A percentile compares a stretch with the other conserved stretches of the same genome.
phyloP scores from a whole-genome alignment of 2,888 invertebrate genomes.

The Epicampocera succincta region DNA sequence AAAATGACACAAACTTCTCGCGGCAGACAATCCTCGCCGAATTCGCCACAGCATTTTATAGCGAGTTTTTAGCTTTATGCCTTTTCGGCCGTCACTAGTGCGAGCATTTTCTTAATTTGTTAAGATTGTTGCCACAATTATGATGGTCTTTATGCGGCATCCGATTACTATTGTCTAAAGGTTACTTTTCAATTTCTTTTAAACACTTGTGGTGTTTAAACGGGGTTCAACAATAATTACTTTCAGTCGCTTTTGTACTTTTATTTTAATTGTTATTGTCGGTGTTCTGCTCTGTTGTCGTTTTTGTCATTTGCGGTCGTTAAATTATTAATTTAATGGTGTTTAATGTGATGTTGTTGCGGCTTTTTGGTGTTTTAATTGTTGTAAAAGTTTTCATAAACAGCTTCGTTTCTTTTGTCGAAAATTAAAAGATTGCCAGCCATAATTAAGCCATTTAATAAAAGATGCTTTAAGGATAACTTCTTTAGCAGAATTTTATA shows the following conservation, averaged over 20 bases:
- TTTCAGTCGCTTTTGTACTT: conserved; percentile 28
- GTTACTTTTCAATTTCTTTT: conserved; percentile 53
- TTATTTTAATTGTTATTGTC: conserved; percentile 35
- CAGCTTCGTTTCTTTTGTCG: conserved; percentile 28
- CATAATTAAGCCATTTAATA: conserved; percentile 18
- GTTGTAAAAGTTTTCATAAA: conserved; percentile 21
- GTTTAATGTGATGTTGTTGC: conserved; percentile 31
- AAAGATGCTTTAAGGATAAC: not conserved
- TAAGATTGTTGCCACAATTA: conserved; percentile 10
- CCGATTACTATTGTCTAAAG: conserved; percentile 2
- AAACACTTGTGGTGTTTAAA: conserved; percentile 27
- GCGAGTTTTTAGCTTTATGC: too few relatives aligned
- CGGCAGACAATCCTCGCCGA: too few relatives aligned
- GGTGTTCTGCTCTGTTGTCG: conserved; percentile 9
- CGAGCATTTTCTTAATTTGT: not conserved
- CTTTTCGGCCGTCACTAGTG: not conserved
- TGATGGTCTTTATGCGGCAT: not conserved
- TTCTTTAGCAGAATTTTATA: too few relatives aligned
- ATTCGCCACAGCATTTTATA: too few relatives aligned
- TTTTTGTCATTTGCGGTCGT: conserved; percentile 24
- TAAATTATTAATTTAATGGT: conserved; percentile 48
- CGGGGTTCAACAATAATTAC: conserved; percentile 46
- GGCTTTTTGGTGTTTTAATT: conserved; percentile 35
- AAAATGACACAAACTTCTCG: too few relatives aligned
- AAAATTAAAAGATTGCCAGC: conserved; percentile 35